A percentile compares a stretch with the other conserved stretches of the same genome.
Conservation (phyloP, 1,140 invertebrate genomes). For the Coenobita brevimanus region DNA sequence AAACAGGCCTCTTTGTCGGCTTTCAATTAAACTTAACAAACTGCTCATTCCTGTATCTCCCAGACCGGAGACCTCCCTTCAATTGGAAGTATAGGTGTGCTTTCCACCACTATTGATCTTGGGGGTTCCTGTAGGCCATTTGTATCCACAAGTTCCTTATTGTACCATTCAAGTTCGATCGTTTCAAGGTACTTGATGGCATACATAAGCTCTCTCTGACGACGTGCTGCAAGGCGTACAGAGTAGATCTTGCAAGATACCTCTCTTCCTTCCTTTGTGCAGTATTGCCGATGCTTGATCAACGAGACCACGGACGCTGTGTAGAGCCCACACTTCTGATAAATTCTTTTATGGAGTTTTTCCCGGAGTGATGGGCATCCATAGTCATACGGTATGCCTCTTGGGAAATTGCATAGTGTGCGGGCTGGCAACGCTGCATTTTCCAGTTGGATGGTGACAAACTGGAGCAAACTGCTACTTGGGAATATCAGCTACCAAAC, state of each 20-base stretch:
- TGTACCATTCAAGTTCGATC: constrained; percentile 7
- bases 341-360: constrained; percentile 3
- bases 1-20: no score
- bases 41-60: neutral
- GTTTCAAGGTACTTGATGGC: constrained; percentile 5
- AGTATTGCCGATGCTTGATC: constrained; percentile 14
- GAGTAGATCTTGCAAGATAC: neutral
- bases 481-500: no score
- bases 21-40: no score
- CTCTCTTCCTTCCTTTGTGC: constrained; percentile 19
- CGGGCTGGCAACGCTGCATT: neutral
- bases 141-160: neutral
- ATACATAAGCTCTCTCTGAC: constrained; percentile 11
- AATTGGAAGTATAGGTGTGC: neutral
- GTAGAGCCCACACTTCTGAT: neutral
- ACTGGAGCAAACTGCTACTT: constrained; percentile 7
- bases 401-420: neutral
- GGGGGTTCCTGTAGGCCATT: neutral
- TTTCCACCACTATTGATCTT: neutral
- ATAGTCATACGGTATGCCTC: constrained; percentile 4
- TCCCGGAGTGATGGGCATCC: neutral
- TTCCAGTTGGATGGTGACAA: neutral
- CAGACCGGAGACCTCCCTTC: neutral
- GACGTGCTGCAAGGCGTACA: neutral
- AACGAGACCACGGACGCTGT: constrained; percentile 11